These are phyloP conservation scores for Monarcha castaneiventris DNA, from an alignment of 2,113 vertebrate genomes.

Conservation along the genomic window DNA sequence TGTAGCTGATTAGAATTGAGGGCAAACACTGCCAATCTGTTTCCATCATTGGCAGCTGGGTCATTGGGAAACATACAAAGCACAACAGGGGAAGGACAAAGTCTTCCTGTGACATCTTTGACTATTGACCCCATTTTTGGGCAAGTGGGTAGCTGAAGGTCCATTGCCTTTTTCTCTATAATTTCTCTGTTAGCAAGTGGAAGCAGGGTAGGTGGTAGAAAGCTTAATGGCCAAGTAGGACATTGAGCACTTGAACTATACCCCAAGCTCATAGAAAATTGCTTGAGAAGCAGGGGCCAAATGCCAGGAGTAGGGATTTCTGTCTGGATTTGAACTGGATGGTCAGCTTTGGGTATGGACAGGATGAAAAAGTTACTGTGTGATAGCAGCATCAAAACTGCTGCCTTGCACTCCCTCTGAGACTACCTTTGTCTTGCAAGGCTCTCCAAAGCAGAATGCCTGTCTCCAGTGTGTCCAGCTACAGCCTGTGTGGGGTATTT, in stretches of 20 bases:
- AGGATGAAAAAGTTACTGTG: neutral
- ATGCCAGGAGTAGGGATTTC: neutral
- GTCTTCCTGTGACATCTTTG: neutral
- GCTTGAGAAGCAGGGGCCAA: neutral
- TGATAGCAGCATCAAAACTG: neutral
- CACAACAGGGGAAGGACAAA: neutral
- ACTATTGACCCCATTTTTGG: neutral
- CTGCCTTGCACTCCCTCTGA: neutral
- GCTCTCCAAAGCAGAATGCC: neutral
- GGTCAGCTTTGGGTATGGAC: neutral
- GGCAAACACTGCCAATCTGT: neutral
- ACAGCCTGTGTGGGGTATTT: neutral
- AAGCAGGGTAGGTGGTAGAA: neutral
- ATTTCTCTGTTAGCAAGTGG: neutral
- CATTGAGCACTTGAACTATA: neutral
- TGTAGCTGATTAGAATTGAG: neutral
- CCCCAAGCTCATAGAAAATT: neutral
- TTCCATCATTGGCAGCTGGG: neutral
- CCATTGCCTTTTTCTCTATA: neutral
- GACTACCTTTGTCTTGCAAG: neutral
- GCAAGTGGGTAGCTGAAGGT: neutral
- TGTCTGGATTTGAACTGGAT: neutral
- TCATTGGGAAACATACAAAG: neutral
- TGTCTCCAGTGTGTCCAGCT: neutral
- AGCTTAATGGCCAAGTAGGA: neutral